Evolutionary conservation across 2,888 invertebrate genomes (phyloP).

Genomic region (Crioceris asparagi): DNA sequence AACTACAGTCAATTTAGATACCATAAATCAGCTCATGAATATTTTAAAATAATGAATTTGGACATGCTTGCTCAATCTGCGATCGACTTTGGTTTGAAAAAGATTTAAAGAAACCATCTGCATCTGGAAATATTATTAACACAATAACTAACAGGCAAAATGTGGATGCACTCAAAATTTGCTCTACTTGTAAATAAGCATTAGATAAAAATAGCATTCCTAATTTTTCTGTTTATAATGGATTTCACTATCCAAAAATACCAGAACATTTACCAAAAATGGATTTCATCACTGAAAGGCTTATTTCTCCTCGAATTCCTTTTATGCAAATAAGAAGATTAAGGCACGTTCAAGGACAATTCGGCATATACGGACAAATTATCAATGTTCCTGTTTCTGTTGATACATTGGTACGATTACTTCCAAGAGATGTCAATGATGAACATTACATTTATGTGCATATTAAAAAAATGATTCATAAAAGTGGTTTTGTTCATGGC

Average conservation of each 20-base stretch:
- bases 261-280: not conserved
- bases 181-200: slow-evolving; percentile 1
- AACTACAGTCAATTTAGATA: too few species aligned
- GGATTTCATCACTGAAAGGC: not conserved
- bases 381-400: not conserved
- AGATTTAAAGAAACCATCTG: not conserved
- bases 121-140: too few species aligned
- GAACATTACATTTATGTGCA: slow-evolving; percentile 1
- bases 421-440: not conserved
- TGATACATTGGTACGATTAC: not conserved
- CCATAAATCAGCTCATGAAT: too few species aligned
- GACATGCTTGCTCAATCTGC: not conserved
- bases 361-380: not conserved
- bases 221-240: not conserved
- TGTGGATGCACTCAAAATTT: not conserved
- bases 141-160: not conserved
- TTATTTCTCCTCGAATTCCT: too few species aligned
- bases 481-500: not conserved
- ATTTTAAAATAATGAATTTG: too few species aligned
- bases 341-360: not conserved
- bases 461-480: not conserved
- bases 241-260: not conserved
- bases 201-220: not conserved
- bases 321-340: too few species aligned
- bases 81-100: slow-evolving; percentile 1